Evolutionary conservation across 1,140 invertebrate species (phyloP), one percentile per base, ranked within the genome.

Genomic region (Heliconius himera): DNA sequence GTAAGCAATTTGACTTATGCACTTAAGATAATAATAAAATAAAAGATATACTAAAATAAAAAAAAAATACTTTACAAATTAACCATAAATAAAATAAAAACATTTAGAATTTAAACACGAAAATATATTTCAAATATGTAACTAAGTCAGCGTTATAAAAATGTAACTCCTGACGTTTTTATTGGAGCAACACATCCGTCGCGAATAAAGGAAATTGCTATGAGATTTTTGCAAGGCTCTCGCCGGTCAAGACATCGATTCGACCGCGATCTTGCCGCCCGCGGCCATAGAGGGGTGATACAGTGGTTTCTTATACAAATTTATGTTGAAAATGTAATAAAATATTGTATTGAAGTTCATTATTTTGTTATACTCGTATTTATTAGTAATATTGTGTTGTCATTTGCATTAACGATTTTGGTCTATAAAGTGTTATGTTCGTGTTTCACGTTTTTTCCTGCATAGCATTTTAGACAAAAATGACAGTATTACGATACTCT

Each of bases 201-300:
- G 77, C 78, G 77, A 73, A 76, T 84, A 84, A 81, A 77, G 77
- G 74, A 81, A 80, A 86, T 84, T 85, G 84, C 87, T 86, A 75
- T 78, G 29, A 86, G 80, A 82, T 87, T 87, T 83, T 77, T 83
- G 54, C 75, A 81, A 88, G 87, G 87, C 87, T 83, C 78, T 83
- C 81, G 73, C 71, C 74, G 71, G 78, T 85, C 82, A 83, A 80
- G 79, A 80, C 76, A 81, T 77, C 80, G 80, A 81, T 82, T 72
- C 54, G 54, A 74, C 26, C 76, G 79, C 76, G 79, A 76, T 78
- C 79, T 83, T 82, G 84, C 76, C 81, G 72, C 79, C 82, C 74
- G 73, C 73, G 74, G 79, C 82, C 79, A 83, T 79, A 83, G 73
- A 72, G 77, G 82, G 79, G 77, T 81, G 76, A 87, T 84, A 75